Evolutionary conservation across 64 coral and sea anemone species (phyloP), one percentile per base, ranked within the genome.

Genomic region (Montipora sp.): DNA sequence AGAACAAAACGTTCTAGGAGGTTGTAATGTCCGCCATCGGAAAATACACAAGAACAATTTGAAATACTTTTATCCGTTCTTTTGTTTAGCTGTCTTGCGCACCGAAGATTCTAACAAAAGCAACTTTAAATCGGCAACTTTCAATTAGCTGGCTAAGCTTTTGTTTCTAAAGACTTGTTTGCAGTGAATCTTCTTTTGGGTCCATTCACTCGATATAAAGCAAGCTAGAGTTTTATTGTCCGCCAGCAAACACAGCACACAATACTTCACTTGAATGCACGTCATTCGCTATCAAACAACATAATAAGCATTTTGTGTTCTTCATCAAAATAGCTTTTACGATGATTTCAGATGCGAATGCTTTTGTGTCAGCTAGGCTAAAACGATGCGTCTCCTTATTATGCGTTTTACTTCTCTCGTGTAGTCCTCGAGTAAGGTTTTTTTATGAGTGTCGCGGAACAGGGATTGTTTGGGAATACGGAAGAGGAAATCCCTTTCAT

Each of bases 261-360:
- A 85, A 85, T 85, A 59, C 82, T 85, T 69, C 65, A 50, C 82
- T 48, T 72, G 60, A 85, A 71, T n/a, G 45, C 63, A 72, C 82
- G 82, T 85, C 82, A 85, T 85, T 85, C 65, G 43, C 65, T 71
- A 49, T 85, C 82, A 85, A 85, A 85, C 82, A 85, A 85, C 45
- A 72, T 85, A 85, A 85, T 85, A 85, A 85, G 63, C 65, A 85
- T 85, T 85, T 85, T 85, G 82, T 85, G 65, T 71, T 85, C 61
- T 68, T 72, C 44, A 48, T 50, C 82, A 85, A 85, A 85, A 85
- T 85, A 85, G 82, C 82, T 85, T 85, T 85, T 85, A 50, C 44
- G 82, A 23, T 85, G 70, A 85, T 71, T 85, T 85, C 63, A 85
- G 21, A 85, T 49, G 82, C 82, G 65, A 47, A 20, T 71, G 82